These are phyloP conservation scores for Myanophis thanlyinensis DNA, from an alignment of 2,113 vertebrate species.

Conservation along the genomic window DNA sequence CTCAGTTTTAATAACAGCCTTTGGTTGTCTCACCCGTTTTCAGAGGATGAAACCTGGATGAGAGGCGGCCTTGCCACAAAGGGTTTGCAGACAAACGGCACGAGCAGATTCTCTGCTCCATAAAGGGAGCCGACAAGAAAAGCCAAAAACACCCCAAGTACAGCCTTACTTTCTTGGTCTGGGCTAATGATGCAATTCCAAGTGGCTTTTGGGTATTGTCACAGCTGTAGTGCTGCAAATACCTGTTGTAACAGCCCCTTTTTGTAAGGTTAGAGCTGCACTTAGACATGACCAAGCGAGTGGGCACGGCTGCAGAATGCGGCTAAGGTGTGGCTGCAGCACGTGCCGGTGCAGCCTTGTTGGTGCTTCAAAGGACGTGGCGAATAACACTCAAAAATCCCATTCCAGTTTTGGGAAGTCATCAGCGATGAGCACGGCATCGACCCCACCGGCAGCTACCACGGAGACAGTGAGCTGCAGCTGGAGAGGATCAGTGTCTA, in stretches of 20 bases:
- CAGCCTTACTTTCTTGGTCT: not conserved
- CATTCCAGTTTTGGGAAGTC: slow-evolving; percentile 84
- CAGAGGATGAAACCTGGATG: not conserved
- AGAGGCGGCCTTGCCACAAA: not conserved
- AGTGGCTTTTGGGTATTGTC: not conserved
- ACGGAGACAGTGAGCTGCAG: slow-evolving; percentile 80
- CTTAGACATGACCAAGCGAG: not conserved
- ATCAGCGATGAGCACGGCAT: slow-evolving; percentile 87
- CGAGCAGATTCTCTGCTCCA: not conserved
- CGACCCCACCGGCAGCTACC: slow-evolving; percentile 85
- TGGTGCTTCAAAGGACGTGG: not conserved
- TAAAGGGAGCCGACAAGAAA: not conserved
- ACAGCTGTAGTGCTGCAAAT: not conserved
- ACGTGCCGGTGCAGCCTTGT: not conserved
- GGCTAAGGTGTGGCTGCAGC: not conserved
- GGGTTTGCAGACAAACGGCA: not conserved
- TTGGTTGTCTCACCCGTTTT: not conserved
- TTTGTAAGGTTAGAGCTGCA: not conserved
- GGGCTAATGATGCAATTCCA: too few species aligned
- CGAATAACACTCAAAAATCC: slow-evolving; percentile 17
- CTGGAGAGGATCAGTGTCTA: slow-evolving; percentile 88
- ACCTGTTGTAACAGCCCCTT: not conserved
- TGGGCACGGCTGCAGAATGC: slow-evolving; percentile 7
- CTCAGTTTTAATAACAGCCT: not conserved
- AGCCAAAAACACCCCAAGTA: not conserved